These are phyloP conservation scores for Aurelia aurita complex sp. Pacific DNA, from an alignment of 30 jellyfish, hydroid and myxozoan species.

Conservation along the genomic window DNA sequence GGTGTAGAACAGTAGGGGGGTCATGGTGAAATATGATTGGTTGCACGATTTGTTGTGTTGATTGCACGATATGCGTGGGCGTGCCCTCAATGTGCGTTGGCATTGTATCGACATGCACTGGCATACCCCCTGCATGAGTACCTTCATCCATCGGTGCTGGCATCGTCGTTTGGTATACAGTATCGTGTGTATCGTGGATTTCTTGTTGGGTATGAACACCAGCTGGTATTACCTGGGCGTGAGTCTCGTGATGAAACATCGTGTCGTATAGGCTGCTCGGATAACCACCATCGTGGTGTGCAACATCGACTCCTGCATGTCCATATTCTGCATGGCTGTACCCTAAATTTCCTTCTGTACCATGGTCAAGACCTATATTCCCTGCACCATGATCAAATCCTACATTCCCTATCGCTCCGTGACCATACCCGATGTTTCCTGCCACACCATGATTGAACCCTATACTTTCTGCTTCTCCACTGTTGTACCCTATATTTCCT, in stretches of 20 bases:
- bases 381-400: too few species aligned
- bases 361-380: too few species aligned
- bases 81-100: constrained; percentile 45
- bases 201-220: constrained; percentile 8
- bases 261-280: constrained; percentile 21
- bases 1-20: constrained; percentile 64
- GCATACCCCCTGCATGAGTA: neutral
- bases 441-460: too few species aligned
- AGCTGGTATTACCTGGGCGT: constrained; percentile 19
- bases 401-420: too few species aligned
- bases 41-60: constrained; percentile 37
- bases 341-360: too few species aligned
- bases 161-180: constrained; percentile 6
- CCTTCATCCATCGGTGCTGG: constrained; percentile 18
- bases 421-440: too few species aligned
- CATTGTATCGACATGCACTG: too few species aligned
- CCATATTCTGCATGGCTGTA: neutral
- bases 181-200: constrained; percentile 24
- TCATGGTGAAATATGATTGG: constrained; percentile 39
- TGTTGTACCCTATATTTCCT: too few species aligned
- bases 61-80: constrained; percentile 53
- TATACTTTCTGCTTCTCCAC: too few species aligned
- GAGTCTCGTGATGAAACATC: constrained; percentile 35
- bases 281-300: constrained; percentile 7
- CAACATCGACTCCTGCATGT: neutral